Conservation (phyloP, 2,113 vertebrate species). For the Pandion haliaetus region DNA sequence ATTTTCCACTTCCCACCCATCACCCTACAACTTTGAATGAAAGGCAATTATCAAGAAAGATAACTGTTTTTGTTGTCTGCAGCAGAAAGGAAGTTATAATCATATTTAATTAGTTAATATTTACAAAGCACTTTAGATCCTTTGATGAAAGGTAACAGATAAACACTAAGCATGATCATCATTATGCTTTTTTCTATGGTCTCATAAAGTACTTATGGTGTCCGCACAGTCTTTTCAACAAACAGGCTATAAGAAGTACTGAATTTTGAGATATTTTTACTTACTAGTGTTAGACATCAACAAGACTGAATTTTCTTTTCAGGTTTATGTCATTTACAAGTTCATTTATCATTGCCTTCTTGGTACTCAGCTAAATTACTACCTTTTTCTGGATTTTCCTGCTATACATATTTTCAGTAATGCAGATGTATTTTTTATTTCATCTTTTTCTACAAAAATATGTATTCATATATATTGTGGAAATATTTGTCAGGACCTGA, state of each 20-base stretch:
- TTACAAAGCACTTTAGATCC: neutral
- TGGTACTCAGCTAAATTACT: neutral
- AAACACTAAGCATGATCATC: neutral
- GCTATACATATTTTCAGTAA: neutral
- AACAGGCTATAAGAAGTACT: neutral
- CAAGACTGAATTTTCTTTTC: neutral
- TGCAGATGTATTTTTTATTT: neutral
- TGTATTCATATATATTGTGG: neutral
- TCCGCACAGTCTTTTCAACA: neutral
- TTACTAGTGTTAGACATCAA: neutral
- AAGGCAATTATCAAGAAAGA: neutral
- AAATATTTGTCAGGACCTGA: neutral
- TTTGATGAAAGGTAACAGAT: neutral
- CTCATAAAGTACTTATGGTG: neutral
- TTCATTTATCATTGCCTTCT: neutral
- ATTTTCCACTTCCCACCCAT: neutral
- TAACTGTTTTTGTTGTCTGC: neutral
- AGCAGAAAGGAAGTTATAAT: neutral
- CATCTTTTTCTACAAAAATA: neutral
- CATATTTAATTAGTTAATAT: neutral
- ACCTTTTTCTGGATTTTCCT: neutral
- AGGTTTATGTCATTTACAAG: neutral
- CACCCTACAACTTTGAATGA: neutral
- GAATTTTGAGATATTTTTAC: neutral
- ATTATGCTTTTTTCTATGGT: neutral